These are phyloP conservation scores for Masnerella sp. DNA, from an alignment of 2,888 invertebrate species.

Conservation along the genomic window DNA sequence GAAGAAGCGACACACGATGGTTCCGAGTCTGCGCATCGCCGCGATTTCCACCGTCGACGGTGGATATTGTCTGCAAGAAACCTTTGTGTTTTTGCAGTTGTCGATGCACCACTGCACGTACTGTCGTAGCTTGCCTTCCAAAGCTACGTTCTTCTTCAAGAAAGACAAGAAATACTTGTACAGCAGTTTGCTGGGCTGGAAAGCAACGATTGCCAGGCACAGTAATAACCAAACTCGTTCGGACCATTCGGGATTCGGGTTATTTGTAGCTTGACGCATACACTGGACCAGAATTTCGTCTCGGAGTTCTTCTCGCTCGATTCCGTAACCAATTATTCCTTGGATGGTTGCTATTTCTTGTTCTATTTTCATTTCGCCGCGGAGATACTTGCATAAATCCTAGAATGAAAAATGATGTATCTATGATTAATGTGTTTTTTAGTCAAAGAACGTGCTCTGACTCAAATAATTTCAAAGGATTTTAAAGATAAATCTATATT, in stretches of 20 bases:
- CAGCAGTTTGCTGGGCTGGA: constrained; percentile 91
- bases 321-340: constrained; percentile 89
- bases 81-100: constrained; percentile 92
- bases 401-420: constrained; percentile 73
- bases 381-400: constrained; percentile 93
- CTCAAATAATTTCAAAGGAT: no score
- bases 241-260: constrained; percentile 89
- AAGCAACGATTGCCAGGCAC: constrained; percentile 93
- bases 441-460: no score
- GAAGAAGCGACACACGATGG: constrained; percentile 95
- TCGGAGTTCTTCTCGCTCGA: constrained; percentile 93
- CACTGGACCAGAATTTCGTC: constrained; percentile 95
- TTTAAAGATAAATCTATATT: no score
- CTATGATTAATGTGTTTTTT: constrained; percentile 1
- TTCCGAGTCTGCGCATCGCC: constrained; percentile 93
- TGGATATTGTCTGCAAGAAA: constrained; percentile 88
- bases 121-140: constrained; percentile 85
- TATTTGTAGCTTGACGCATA: constrained; percentile 92
- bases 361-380: constrained; percentile 91
- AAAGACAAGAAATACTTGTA: constrained; percentile 89
- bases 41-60: constrained; percentile 96
- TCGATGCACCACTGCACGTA: constrained; percentile 97
- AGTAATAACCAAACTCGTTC: constrained; percentile 93
- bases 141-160: constrained; percentile 84
- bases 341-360: constrained; percentile 91